phyloP scores from a whole-genome alignment of 1,140 invertebrate species.

The Micrasema minimum region DNA sequence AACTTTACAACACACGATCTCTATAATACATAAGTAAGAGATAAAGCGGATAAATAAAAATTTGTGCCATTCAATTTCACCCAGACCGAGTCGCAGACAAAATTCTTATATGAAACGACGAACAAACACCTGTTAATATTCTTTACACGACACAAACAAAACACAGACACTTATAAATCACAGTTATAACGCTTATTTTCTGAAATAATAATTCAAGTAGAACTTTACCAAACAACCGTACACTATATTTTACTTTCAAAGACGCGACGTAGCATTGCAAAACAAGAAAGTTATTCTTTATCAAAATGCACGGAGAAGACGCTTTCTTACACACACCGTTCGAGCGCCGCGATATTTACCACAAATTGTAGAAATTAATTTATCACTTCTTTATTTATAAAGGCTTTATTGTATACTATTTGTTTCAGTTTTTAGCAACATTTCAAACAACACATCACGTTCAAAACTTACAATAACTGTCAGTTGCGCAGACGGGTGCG shows the following conservation, averaged over 20 bases:
- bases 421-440: not conserved
- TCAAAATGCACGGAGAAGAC: conserved; percentile 9
- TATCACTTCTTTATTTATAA: not conserved
- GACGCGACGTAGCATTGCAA: conserved; percentile 7
- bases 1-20: not conserved
- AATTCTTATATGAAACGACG: conserved; percentile 3
- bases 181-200: too few relatives aligned
- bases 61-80: not conserved
- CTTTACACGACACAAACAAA: not conserved
- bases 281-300: conserved; percentile 16
- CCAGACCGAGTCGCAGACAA: not conserved
- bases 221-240: too few relatives aligned
- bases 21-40: too few relatives aligned
- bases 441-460: not conserved
- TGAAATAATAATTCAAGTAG: too few relatives aligned
- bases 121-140: conserved; percentile 8
- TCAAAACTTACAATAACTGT: conserved; percentile 37
- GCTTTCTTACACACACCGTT: conserved; percentile 16
- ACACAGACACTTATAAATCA: not conserved
- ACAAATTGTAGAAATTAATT: not conserved
- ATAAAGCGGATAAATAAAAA: not conserved
- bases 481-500: conserved; percentile 36
- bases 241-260: not conserved
- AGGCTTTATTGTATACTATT: too few relatives aligned
- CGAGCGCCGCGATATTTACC: too few relatives aligned